Evolutionary conservation across 2,797 vertebrate species (phyloP), one percentile per base, ranked within the genome.

Genomic region (Hypotaenidia philippensis): DNA sequence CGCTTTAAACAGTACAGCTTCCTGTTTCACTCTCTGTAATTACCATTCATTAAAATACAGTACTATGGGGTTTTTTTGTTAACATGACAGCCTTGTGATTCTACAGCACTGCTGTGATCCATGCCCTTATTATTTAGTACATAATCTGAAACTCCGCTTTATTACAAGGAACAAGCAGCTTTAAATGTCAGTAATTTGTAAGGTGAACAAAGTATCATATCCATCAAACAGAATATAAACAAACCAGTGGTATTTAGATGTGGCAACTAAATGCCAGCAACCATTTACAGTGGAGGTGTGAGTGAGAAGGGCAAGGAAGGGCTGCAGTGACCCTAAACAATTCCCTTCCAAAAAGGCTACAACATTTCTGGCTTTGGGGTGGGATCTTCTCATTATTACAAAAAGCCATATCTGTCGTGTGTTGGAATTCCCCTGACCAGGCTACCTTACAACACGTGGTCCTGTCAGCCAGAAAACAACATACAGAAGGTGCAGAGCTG

Each of bases 161-260:
- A 72, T 47, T 53, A 79, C n/a, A 87, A n/a, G 34, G 71, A 94
- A 82, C 56, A 92, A 87, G 40, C 36, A 69, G 23, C 41, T 63
- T 36, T 59, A 92, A 91, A 61, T 47, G 59, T 56, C 69, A 89
- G 45, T 89, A 41, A 92, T 91, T 90, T 84, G 29, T 49, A 70
- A 89, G 52, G 80, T 65, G 59, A 88, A 68, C 57, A 18, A 57
- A 75, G 69, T 45, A 90, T 31, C 41, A 55, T 34, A 70, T 55
- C 29, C 59, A 76, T 68, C 34, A 92, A 88, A 38, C 31, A 32
- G 20, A 49, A 44, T 8, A 52, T 0, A 0, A 0, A 7, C 11
- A 44, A 83, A 89, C 63, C 29, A 61, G 13, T 13, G 13, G 5
- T 74, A 70, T 78, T 85, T 64, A 56, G 49, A 19, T 19, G 5